These are phyloP conservation scores for Forbesichthys papilliferus DNA, from an alignment of 2,113 vertebrate genomes.

Conservation along the genomic window DNA sequence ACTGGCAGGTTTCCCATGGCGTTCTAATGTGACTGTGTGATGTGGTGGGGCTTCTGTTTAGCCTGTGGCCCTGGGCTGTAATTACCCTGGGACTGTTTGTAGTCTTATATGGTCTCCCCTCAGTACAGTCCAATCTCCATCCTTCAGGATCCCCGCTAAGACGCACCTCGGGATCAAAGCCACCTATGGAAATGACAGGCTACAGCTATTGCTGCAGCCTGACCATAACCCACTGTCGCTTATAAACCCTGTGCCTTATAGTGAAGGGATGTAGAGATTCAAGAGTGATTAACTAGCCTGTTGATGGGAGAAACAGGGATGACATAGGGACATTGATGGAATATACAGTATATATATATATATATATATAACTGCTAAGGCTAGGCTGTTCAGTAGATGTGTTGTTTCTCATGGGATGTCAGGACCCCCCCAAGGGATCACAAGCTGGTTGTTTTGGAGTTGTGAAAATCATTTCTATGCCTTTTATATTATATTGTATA, in stretches of 20 bases:
- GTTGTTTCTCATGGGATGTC: no score
- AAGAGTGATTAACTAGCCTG: conserved; percentile 28
- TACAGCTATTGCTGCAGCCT: conserved; percentile 35
- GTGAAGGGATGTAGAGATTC: conserved; percentile 27
- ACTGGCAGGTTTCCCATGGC: conserved; percentile 8
- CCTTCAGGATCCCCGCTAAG: no score
- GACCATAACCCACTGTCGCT: conserved; percentile 44
- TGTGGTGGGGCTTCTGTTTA: conserved; percentile 39
- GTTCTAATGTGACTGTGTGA: conserved; percentile 18
- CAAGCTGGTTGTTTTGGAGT: no score
- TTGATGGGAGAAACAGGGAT: conserved; percentile 19
- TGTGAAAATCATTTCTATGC: no score
- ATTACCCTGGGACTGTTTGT: conserved; percentile 37
- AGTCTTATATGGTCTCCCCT: conserved; percentile 41
- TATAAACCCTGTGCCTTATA: conserved; percentile 28
- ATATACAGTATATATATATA: no score
- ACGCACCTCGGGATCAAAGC: conserved; percentile 58
- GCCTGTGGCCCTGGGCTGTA: conserved; percentile 19
- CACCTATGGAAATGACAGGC: conserved; percentile 29
- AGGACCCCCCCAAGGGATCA: no score
- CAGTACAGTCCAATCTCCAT: no score
- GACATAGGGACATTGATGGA: no score
- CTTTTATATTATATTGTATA: no score
- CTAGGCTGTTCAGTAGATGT: no score
- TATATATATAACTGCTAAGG: no score